Percentiles rank a stretch among this genome's conserved stretches.
These are phyloP conservation scores for Acinonyx jubatus DNA, from an alignment of 2,113 vertebrate genomes.

Conservation along the genomic window DNA sequence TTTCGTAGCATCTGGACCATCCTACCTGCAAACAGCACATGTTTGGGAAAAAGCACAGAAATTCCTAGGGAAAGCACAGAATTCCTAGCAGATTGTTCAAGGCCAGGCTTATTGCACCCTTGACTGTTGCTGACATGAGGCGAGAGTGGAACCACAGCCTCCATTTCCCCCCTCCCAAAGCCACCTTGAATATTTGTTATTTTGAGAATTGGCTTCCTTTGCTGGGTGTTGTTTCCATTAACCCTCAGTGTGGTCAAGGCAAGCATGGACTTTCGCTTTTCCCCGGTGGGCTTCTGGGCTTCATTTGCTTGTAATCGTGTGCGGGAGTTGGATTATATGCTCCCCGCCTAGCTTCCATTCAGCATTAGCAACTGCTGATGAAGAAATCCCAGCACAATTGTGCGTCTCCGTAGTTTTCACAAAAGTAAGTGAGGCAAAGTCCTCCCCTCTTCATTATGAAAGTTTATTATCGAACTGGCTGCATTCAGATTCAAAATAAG, in stretches of 20 bases:
- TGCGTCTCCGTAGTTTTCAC: not conserved
- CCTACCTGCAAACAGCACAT: rapidly evolving
- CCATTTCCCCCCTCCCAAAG: too few species aligned
- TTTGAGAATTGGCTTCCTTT: too few species aligned
- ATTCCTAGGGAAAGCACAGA: not conserved
- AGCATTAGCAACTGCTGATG: rapidly evolving
- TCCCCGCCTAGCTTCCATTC: rapidly evolving
- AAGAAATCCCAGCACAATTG: not conserved
- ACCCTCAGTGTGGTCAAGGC: not conserved
- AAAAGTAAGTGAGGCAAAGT: rapidly evolving
- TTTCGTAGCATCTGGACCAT: not conserved
- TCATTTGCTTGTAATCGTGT: too few species aligned
- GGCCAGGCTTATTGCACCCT: not conserved
- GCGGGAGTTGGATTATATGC: rapidly evolving
- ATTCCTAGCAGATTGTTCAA: not conserved
- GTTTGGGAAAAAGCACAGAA: not conserved
- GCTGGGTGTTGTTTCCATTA: not conserved
- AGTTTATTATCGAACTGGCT: not conserved
- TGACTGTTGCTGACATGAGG: not conserved
- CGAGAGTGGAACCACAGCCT: too few species aligned
- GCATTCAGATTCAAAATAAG: not conserved
- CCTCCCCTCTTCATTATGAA: not conserved
- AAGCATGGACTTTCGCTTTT: not conserved
- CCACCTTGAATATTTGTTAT: too few species aligned
- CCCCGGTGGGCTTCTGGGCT: too few species aligned